Evolutionary conservation across 2,113 vertebrate genomes (phyloP), one percentile per base, ranked within the genome.

Genomic region (Xenopus laevis): DNA sequence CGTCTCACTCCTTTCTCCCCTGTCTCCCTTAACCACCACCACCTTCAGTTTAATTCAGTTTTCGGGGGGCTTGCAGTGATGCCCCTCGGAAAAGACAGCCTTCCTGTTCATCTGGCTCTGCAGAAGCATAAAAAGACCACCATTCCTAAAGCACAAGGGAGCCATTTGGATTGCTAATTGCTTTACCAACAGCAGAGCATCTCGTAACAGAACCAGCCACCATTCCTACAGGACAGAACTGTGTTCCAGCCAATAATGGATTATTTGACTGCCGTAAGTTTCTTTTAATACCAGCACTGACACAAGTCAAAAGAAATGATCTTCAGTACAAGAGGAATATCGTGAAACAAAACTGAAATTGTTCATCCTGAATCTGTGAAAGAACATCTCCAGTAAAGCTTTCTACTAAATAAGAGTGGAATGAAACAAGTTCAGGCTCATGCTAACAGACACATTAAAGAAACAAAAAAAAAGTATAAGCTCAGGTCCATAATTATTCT

Each of bases 401-500:
- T 66, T 73, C 63, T 63, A 45, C 78, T 2, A 20, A 4, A 52
- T 65, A 76, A 80, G 79, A 78, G 82, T 80, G 77, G 78, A 74
- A 82, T 76, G 71, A 70, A 79, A 81, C 66, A 83, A 85, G 76
- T 81, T 80, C 81, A 85, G 82, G 81, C 81, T 85, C 79, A 80
- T 87, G 78, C 78, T 71, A 79, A 74, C 81, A 85, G 85, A 86
- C 85, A 79, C 80, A 64, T 79, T 50, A 12, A 47, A 15, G 79
- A 80, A 79, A 33, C 33, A 78, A 65, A 80, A 80, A 80, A 78
- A 65, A 81, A 80, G 78, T 78, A 81, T 81, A 87, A 85, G 83
- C 87, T 89, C 87, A 89, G 87, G 87, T 88, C 81, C 83, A 82
- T 84, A 81, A 84, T 82, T 83, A 79, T 84, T 84, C 84, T 87